Evolutionary conservation across 2,113 vertebrate species (phyloP), one percentile per base, ranked within the genome.

Genomic region (Chaenogobius annularis): DNA sequence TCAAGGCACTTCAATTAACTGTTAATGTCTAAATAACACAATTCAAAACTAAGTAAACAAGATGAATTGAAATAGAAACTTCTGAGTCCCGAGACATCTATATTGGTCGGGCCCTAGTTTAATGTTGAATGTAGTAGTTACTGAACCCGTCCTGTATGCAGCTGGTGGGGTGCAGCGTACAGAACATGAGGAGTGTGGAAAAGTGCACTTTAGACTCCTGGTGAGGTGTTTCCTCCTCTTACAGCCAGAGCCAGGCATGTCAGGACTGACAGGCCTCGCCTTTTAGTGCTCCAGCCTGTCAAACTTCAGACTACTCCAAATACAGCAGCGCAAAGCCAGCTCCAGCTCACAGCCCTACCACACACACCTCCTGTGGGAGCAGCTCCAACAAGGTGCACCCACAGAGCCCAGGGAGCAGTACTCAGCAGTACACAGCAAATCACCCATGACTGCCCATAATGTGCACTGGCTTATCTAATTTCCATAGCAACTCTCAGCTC

Each of bases 381-480:
- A 17, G 47, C 47, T 5, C 4, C 15, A 44, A 54, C 19, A 10
- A 7, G 7, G 52, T 55, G 10, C 20, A 22, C 20, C 37, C 44
- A 23, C 22, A 23, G 20, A 58, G 55, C 10, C 22, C 55, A 23
- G 72, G 78, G 68, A 47, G 44, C 31, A 70, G 61, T 64, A 52
- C 47, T 54, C 48, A 74, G 59, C 22, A 58, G 55, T 22, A 58
- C 14, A 26, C 22, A 26, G 15, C 22, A 70, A 80, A 80, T 71
- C 66, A 69, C 40, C 52, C 47, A 50, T 66, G 66, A 70, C 70
- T 56, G 44, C 50, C 31, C 59, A 55, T 77, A 68, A 74, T 79
- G 73, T 70, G 46, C 68, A 54, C 35, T 68, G 54, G 40, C 26
- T 70, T 72, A 70, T 70, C 56, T 79, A 17, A 48, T 73, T 78